These are phyloP conservation scores for Adoxophyes honmai DNA, from an alignment of 1,140 invertebrate genomes.

Conservation along the genomic window DNA sequence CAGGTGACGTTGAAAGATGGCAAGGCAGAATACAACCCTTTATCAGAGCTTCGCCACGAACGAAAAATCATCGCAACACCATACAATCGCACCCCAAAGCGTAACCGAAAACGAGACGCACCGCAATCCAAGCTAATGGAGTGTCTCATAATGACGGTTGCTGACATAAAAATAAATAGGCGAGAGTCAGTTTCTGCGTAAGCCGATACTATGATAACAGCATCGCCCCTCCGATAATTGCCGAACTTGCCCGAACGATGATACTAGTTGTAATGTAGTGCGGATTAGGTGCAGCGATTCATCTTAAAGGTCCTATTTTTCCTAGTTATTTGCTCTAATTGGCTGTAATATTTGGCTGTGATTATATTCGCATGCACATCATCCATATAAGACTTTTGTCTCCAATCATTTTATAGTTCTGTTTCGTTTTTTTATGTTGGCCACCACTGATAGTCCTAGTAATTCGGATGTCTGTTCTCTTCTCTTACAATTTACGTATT, in stretches of 20 bases:
- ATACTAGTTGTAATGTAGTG: slow-evolving; percentile 47
- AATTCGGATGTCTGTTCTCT: no score
- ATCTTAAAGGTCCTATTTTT: background rate
- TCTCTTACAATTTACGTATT: no score
- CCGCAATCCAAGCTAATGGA: slow-evolving; percentile 76
- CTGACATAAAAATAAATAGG: slow-evolving; percentile 77
- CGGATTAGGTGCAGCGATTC: slow-evolving; percentile 45
- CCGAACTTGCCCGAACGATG: slow-evolving; percentile 56
- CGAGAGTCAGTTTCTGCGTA: slow-evolving; percentile 76
- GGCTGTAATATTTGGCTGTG: no score
- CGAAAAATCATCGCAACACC: slow-evolving; percentile 44
- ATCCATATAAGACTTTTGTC: no score
- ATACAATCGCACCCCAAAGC: slow-evolving; percentile 62
- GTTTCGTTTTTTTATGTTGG: no score
- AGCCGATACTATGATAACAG: slow-evolving; percentile 77
- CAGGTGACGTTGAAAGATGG: no score
- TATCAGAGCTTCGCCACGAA: slow-evolving; percentile 21
- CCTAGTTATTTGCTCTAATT: background rate
- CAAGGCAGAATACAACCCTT: slow-evolving; percentile 16
- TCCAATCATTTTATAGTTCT: no score
- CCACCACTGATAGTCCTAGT: no score
- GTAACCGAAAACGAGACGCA: slow-evolving; percentile 71
- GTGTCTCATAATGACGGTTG: slow-evolving; percentile 76
- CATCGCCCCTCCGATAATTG: slow-evolving; percentile 73
- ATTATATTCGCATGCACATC: no score